Evolutionary conservation across 2,888 invertebrate species (phyloP), one percentile per base, ranked within the genome.

Genomic region (Ochropleura plecta): DNA sequence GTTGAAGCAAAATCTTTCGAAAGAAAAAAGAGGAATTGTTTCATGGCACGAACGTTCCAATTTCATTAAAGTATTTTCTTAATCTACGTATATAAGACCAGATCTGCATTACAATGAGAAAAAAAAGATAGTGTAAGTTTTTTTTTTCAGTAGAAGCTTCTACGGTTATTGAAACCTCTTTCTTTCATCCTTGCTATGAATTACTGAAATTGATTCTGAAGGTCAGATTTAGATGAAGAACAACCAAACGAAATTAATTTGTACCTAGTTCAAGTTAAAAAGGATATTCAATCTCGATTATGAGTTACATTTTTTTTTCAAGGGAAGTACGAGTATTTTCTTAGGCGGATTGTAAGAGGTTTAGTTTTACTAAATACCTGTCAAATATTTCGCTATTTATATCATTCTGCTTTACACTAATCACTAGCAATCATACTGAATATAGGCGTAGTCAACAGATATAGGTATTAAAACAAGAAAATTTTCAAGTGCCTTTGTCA

Each of bases 41-140:
- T 69, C 67, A 68, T 62, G 65, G 18, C 60, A 48, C 46, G 73
- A 77, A 67, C 69, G 53, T 76, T 76, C 69, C 86, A 86, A 85
- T 83, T 84, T 81, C 70, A 81, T 77, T 85, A 44, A 79, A 68
- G 68, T 63, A 44, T 42, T 60, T 72, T 79, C 73, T 78, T 83
- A 81, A 80, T 78, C 73, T 79, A n/a, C n/a, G n/a, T n/a, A 3
- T 63, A 18, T 75, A 70, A 68, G 65, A 83, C 77, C 73, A 78
- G 71, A 81, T 72, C 71, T 80, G 75, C 69, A 75, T 76, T 63
- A 75, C 64, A 83, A 82, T 77, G 75, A 76, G 71, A 63, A 79
- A 74, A 70, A 80, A 78, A 51, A 65, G 18, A 55, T 53, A 60
- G 20, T 4, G 8, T 48, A 20, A 63, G 18, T 6, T 59, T 75